phyloP scores from a whole-genome alignment of 2,113 vertebrate species.

The Physeter macrocephalus region DNA sequence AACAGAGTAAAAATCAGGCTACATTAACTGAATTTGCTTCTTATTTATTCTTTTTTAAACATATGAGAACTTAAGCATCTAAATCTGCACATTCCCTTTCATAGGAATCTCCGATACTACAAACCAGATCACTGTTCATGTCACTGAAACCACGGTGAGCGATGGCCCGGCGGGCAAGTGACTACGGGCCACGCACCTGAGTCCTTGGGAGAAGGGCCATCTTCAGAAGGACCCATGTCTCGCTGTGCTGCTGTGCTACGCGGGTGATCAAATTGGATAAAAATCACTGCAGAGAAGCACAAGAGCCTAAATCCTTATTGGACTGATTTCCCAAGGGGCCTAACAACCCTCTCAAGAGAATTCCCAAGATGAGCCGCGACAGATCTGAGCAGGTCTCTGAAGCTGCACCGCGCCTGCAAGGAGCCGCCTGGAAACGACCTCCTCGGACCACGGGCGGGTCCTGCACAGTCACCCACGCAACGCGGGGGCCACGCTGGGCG shows the following conservation, averaged over 20 bases:
- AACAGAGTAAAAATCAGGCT: neutral
- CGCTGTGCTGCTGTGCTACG: fast-evolving
- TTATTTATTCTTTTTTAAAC: neutral
- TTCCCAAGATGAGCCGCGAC: neutral
- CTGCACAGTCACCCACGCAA: too few relatives aligned
- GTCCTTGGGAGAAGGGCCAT: neutral
- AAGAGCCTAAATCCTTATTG: neutral
- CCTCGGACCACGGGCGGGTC: too few relatives aligned
- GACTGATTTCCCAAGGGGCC: neutral
- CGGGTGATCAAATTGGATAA: fast-evolving
- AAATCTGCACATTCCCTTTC: fast-evolving
- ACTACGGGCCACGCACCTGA: fast-evolving
- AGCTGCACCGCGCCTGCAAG: neutral
- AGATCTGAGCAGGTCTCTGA: fast-evolving
- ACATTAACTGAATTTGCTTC: neutral
- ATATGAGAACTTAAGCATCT: fast-evolving
- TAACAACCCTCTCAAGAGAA: neutral
- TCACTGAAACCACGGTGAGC: fast-evolving
- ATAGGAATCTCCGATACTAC: fast-evolving
- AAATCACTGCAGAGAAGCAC: fast-evolving
- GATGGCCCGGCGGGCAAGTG: too few relatives aligned
- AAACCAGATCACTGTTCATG: fast-evolving
- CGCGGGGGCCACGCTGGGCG: too few relatives aligned
- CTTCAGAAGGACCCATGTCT: too few relatives aligned
- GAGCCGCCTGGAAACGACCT: too few relatives aligned